Conservation (phyloP, 2,113 vertebrate genomes). For the Pan paniscus region DNA sequence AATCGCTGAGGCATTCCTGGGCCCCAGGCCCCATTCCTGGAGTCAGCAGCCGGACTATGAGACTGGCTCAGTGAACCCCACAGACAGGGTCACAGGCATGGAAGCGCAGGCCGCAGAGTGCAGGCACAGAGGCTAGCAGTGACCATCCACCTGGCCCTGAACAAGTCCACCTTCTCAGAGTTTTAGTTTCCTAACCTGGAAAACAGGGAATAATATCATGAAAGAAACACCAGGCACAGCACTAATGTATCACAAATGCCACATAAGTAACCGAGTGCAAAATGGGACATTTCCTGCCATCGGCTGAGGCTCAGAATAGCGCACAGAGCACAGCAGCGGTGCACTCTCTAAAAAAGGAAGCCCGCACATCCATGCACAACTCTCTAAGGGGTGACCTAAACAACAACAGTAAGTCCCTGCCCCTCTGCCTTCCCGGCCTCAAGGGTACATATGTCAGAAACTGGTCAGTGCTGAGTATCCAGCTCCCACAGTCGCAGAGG, state of each 20-base stretch:
- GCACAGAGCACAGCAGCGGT: neutral
- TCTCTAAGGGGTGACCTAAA: neutral
- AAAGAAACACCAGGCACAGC: neutral
- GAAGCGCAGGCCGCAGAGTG: neutral
- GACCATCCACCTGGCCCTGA: no score
- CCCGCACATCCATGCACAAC: neutral
- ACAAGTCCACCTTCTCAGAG: neutral
- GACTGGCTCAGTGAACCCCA: neutral
- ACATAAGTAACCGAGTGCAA: neutral
- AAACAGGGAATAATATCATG: neutral
- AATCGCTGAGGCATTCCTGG: neutral
- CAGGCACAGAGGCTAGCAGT: neutral
- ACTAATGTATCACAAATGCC: neutral
- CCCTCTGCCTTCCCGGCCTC: neutral
- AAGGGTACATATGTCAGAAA: neutral
- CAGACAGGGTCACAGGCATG: neutral
- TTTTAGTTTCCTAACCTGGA: neutral
- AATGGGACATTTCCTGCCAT: neutral
- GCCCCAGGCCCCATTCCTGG: neutral
- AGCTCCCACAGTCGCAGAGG: neutral
- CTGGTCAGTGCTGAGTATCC: neutral
- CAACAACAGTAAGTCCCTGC: neutral
- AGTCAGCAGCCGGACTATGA: neutral
- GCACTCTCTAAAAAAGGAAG: neutral
- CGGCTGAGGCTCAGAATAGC: neutral